Base-by-base conservation (phyloP, 2,888 invertebrate species). In the Salpingus planirostris region DNA sequence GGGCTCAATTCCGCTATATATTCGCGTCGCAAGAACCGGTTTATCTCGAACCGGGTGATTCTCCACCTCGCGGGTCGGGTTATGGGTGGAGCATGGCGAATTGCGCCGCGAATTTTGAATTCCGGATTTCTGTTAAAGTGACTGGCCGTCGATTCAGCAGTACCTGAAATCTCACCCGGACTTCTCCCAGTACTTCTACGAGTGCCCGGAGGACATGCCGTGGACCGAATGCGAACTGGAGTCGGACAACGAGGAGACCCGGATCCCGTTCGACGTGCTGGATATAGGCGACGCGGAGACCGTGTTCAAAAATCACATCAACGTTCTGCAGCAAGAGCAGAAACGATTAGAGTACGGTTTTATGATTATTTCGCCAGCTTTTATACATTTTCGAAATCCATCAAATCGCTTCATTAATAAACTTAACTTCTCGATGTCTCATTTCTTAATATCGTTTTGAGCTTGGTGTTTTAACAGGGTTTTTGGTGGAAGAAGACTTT, bases 181-280 rank as follows among this genome's bases (percentile, higher is more conserved):
- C 62, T 96, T 92, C 68, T 80, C 84, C 33, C 81, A 85, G 54
- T 90, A 89, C 71, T 97, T 95, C 70, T 86, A 89, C 52, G 85
- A 87, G 56, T 79, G 81, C 52, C 79, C 80, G 7, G 81, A 82
- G 50, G 78, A 79, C 52, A 78, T 73, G 50, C 78, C 81, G 27
- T 89, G 82, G 86, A 80, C 79, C 42, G 83, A 80, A 62, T 77
- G 78, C 44, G 74, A 74, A 59, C 77, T 80, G 43, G 74, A 64
- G 60, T 77, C 70, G 62, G 70, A 69, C 49, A 68, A 69, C 42
- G 71, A 73, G 44, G 85, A 84, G 55, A 70, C 75, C 13, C 78
- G 92, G 55, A 89, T 96, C 57, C 95, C 95, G 0, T 88, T 87
- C 62, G 92, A 93, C 62, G 82, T 95, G 36, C 68, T 96, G 36